A percentile compares a stretch with the other conserved stretches of the same genome.
Conservation (phyloP, 2,113 vertebrate species). For the Falcunculus frontatus region DNA sequence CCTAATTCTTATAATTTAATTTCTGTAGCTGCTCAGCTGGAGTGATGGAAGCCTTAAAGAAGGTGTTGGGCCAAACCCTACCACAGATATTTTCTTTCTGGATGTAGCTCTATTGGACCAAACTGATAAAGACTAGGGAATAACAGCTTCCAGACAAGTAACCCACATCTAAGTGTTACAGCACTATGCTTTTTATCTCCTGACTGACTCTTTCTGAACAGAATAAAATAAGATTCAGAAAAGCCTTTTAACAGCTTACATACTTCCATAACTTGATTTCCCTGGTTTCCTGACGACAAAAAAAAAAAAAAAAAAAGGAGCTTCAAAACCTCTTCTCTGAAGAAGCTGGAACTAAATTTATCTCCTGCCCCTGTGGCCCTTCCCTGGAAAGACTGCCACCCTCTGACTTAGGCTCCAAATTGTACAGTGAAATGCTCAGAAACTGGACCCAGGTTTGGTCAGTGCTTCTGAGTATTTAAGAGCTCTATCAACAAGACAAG, state of each 20-base stretch:
- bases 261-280: background rate
- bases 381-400: background rate
- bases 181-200: background rate
- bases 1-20: background rate
- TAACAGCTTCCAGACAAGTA: background rate
- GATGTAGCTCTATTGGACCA: background rate
- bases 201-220: background rate
- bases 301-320: background rate
- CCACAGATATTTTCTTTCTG: background rate
- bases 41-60: background rate
- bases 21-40: background rate
- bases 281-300: background rate
- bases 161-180: fast-evolving
- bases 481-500: background rate
- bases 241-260: background rate
- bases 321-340: background rate
- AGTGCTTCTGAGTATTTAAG: background rate
- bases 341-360: background rate
- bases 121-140: background rate
- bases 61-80: background rate
- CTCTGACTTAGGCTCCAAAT: background rate
- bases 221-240: background rate
- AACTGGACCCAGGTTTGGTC: background rate
- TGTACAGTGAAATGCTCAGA: background rate
- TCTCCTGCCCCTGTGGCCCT: background rate